phyloP scores from a whole-genome alignment of 2,888 invertebrate species.

The Molorchus minor region DNA sequence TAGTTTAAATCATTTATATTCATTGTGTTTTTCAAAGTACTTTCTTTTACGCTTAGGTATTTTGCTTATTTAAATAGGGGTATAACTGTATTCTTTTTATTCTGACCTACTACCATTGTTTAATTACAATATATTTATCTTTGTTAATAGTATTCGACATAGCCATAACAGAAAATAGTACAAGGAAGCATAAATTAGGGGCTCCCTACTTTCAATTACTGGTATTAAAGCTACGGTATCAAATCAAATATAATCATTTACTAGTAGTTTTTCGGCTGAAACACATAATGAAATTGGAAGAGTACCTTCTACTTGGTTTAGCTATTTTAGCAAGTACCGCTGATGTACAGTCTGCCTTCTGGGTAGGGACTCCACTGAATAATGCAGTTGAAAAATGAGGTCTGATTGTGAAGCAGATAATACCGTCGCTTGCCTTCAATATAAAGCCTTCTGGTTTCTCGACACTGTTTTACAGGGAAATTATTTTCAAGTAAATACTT shows the following conservation, averaged over 20 bases:
- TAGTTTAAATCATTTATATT: too few species aligned
- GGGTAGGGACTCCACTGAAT: slow-evolving; percentile 78
- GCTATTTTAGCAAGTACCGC: slow-evolving; percentile 26
- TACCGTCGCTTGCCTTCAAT: slow-evolving; percentile 83
- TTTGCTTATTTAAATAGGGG: too few species aligned
- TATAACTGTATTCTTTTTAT: too few species aligned
- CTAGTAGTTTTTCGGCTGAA: slow-evolving; percentile 31
- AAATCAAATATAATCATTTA: slow-evolving; percentile 31
- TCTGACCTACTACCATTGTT: too few species aligned
- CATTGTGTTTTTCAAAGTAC: too few species aligned
- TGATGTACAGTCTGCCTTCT: slow-evolving; percentile 69
- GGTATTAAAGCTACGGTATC: slow-evolving; percentile 37
- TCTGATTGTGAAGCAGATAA: slow-evolving; percentile 79
- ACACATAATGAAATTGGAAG: slow-evolving; percentile 35
- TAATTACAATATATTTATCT: too few species aligned
- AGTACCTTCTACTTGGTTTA: slow-evolving; percentile 30
- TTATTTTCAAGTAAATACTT: slow-evolving; percentile 56
- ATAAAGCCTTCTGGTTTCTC: slow-evolving; percentile 73
- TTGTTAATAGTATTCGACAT: not conserved
- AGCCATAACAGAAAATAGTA: slow-evolving; percentile 2
- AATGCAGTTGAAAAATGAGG: slow-evolving; percentile 76
- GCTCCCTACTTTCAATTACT: slow-evolving; percentile 37
- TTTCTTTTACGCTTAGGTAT: too few species aligned
- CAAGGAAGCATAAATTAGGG: slow-evolving; percentile 31
- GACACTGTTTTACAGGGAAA: slow-evolving; percentile 83